A percentile compares a stretch with the other conserved stretches of the same genome.
These are phyloP conservation scores for Phortica okadai DNA, from an alignment of 2,888 invertebrate genomes.

Conservation along the genomic window DNA sequence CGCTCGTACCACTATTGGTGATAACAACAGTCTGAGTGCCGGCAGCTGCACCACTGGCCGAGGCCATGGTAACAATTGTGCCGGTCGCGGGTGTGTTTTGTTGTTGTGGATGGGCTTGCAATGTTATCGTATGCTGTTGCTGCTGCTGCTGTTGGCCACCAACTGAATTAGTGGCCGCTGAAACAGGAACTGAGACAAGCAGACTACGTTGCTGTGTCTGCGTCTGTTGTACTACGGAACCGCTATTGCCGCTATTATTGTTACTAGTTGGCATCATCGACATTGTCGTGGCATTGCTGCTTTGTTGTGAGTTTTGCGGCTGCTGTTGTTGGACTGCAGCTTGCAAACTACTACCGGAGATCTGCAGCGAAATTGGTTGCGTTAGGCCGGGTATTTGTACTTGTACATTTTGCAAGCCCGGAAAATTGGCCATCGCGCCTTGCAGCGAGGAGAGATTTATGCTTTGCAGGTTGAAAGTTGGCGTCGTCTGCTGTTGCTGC, in stretches of 20 bases:
- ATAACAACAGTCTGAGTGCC: constrained; percentile 76
- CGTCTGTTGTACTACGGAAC: constrained; percentile 49
- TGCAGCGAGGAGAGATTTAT: constrained; percentile 84
- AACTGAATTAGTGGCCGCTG: constrained; percentile 50
- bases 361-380: constrained; percentile 89
- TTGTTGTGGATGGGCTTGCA: constrained; percentile 68
- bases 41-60: constrained; percentile 63
- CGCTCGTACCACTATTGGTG: constrained; percentile 60
- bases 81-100: constrained; percentile 75
- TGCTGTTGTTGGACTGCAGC: constrained; percentile 70
- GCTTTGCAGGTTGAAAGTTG: constrained; percentile 81
- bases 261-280: constrained; percentile 40
- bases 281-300: constrained; percentile 45
- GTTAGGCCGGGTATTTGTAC: constrained; percentile 89
- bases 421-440: constrained; percentile 78
- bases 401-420: constrained; percentile 85
- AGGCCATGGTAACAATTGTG: constrained; percentile 77
- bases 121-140: constrained; percentile 72
- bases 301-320: constrained; percentile 48
- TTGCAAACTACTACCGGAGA: constrained; percentile 81
- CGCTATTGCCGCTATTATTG: constrained; percentile 44
- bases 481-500: constrained; percentile 76
- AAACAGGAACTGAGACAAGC: constrained; percentile 82
- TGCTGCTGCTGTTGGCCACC: constrained; percentile 53
- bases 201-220: constrained; percentile 78